phyloP scores from a whole-genome alignment of 2,888 invertebrate species.

The Cheilosia impressa region DNA sequence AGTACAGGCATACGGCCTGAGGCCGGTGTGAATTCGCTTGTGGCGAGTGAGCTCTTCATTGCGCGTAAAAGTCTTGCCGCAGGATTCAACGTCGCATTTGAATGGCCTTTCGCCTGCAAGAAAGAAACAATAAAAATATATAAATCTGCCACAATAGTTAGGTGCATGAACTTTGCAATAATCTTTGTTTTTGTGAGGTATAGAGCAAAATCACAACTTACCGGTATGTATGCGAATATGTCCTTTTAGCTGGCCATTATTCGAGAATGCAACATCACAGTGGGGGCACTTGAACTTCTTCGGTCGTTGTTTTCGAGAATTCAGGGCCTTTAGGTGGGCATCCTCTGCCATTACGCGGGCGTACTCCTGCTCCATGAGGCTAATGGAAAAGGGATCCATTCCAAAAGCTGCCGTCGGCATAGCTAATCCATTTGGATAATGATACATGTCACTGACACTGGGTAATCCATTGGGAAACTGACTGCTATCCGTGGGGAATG shows the following conservation, averaged over 20 bases:
- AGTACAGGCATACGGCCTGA: conserved; percentile 93
- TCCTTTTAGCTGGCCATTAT: conserved; percentile 95
- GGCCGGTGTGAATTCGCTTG: conserved; percentile 94
- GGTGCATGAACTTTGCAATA: conserved; percentile 32
- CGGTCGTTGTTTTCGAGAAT: conserved; percentile 90
- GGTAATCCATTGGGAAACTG: conserved; percentile 40
- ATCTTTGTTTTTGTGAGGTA: conserved; percentile 65
- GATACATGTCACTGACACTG: conserved; percentile 59
- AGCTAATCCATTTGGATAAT: conserved; percentile 52
- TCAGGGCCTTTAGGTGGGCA: conserved; percentile 88
- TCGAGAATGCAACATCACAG: conserved; percentile 96
- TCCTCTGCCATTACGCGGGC: conserved; percentile 89
- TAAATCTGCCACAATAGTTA: not conserved
- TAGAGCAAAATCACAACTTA: conserved; percentile 78
- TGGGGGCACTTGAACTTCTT: conserved; percentile 96
- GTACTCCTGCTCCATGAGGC: conserved; percentile 89
- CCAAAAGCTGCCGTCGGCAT: conserved; percentile 77
- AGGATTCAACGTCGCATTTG: conserved; percentile 92
- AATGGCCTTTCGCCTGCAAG: conserved; percentile 92
- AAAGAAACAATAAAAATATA: conserved; percentile 37
- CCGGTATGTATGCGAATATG: conserved; percentile 96
- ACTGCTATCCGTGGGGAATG: conserved; percentile 28
- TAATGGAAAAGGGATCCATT: conserved; percentile 81
- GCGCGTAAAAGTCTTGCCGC: conserved; percentile 95
- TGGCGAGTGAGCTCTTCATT: conserved; percentile 97